phyloP scores from a whole-genome alignment of 1,140 invertebrate species.

The Paralvinella palmiformis region DNA sequence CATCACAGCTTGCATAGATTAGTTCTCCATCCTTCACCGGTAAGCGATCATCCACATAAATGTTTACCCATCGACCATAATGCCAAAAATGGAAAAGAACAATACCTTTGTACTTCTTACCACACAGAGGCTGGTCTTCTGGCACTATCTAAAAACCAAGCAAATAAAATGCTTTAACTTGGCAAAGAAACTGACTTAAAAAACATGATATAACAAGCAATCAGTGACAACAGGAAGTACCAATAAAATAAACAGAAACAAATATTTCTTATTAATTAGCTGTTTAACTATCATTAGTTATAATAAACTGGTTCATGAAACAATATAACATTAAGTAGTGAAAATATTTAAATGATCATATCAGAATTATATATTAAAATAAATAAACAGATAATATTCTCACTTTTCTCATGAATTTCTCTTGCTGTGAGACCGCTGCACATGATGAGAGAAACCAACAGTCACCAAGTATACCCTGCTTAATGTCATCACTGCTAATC shows the following conservation, averaged over 20 bases:
- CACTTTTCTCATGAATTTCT: slow-evolving; percentile 50
- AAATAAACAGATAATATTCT: slow-evolving; percentile 6
- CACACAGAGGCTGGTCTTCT: slow-evolving; percentile 32
- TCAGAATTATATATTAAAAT: not conserved
- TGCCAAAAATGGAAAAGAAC: slow-evolving; percentile 52
- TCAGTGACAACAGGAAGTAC: too few relatives aligned
- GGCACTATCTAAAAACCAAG: slow-evolving; percentile 40
- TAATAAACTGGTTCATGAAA: too few relatives aligned
- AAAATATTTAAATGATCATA: too few relatives aligned
- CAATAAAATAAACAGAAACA: too few relatives aligned
- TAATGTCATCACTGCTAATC: slow-evolving; percentile 42
- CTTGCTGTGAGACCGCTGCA: slow-evolving; percentile 50
- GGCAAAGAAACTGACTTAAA: too few relatives aligned
- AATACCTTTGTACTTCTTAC: slow-evolving; percentile 37
- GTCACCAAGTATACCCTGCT: slow-evolving; percentile 49
- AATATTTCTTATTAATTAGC: too few relatives aligned
- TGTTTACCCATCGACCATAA: slow-evolving; percentile 52
- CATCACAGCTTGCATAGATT: slow-evolving; percentile 45
- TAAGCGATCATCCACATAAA: slow-evolving; percentile 52
- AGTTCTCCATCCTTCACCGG: slow-evolving; percentile 48
- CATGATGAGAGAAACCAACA: slow-evolving; percentile 55
- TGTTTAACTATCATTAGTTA: too few relatives aligned
- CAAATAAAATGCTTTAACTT: not conserved
- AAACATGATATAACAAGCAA: too few relatives aligned
- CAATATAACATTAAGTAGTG: too few relatives aligned